Conservation (phyloP, 2,888 invertebrate species). For the Eumerus sabulonum region DNA sequence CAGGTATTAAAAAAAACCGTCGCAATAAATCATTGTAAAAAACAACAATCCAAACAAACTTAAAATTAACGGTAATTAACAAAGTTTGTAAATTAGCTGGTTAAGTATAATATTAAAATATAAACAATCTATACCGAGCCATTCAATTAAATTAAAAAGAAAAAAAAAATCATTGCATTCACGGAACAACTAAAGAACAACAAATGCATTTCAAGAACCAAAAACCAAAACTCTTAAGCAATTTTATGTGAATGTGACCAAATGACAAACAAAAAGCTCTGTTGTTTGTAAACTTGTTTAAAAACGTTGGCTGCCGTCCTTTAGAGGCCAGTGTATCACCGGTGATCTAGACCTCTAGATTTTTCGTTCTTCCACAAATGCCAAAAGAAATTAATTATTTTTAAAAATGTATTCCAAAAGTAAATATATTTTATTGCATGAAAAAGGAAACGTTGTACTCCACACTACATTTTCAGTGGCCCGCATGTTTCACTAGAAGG, state of each 20-base stretch:
- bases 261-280: slow-evolving; percentile 7
- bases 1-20: slow-evolving; percentile 58
- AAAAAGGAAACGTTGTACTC: too few relatives aligned
- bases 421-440: too few relatives aligned
- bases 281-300: too few relatives aligned
- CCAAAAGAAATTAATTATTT: too few relatives aligned
- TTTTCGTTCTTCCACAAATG: too few relatives aligned
- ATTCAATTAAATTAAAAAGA: slow-evolving; percentile 77
- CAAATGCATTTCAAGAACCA: slow-evolving; percentile 54
- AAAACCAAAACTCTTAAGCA: slow-evolving; percentile 4
- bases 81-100: slow-evolving; percentile 65
- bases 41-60: too few relatives aligned
- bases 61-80: slow-evolving; percentile 23
- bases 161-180: slow-evolving; percentile 63
- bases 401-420: too few relatives aligned
- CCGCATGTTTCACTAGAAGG: too few relatives aligned
- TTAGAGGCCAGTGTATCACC: too few relatives aligned
- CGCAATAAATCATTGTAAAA: slow-evolving; percentile 55
- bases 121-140: slow-evolving; percentile 77
- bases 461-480: too few relatives aligned
- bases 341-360: too few relatives aligned
- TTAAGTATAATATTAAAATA: slow-evolving; percentile 69
- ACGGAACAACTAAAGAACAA: slow-evolving; percentile 54
- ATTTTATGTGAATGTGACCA: slow-evolving; percentile 45
- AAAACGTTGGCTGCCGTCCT: too few relatives aligned